Evolutionary conservation across 2,888 invertebrate genomes (phyloP), one percentile per base, ranked within the genome.

Genomic region (Pristionchus fissidentatus): DNA sequence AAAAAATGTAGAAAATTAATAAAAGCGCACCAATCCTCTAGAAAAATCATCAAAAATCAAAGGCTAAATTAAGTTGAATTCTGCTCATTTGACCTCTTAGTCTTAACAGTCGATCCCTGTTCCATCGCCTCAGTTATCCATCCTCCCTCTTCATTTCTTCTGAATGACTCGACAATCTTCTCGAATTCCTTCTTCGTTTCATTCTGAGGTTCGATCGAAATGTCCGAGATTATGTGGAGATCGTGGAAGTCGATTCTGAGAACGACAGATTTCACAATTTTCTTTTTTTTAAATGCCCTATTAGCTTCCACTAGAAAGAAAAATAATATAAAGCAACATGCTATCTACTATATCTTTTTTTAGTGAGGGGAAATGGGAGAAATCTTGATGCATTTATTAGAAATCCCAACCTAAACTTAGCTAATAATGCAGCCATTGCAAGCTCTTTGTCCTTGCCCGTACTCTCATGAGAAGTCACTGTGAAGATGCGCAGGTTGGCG

Each of bases 171-270:
- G 80, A 88, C 86, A 26, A 85, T 70, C 19, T 77, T 22, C 46
- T 84, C 81, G 80, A 88, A 88, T 52, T 85, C 84, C 26, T 60
- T 57, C 38, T 83, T 60, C 77, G 60, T 75, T n/a, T 41, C 55
- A n/a, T 38, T 32, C 22, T 77, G 38, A 0, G 97, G 96, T 90
- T 95, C 95, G 91, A 95, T 96, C 52, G 96, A 96, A 83, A 97
- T 95, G 92, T 97, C 97, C 0, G 97, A 95, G 84, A 98, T 95
- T 87, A 98, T 95, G 91, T 95, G 96, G 88, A 98, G 93, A 85
- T 97, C 97, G 0, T 97, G 96, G 93, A 96, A 98, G 93, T 97
- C 97, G 90, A 98, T 98, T 84, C 98, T 95, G 93, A 38, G n/a
- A 26, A 26, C 7, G 26, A 60, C 7, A 10, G 8, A 60, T 19